A percentile compares a stretch with the other conserved stretches of the same genome.
Evolutionary conservation across 2,113 vertebrate genomes (phyloP).

Genomic region (Cyanoderma ruficeps): DNA sequence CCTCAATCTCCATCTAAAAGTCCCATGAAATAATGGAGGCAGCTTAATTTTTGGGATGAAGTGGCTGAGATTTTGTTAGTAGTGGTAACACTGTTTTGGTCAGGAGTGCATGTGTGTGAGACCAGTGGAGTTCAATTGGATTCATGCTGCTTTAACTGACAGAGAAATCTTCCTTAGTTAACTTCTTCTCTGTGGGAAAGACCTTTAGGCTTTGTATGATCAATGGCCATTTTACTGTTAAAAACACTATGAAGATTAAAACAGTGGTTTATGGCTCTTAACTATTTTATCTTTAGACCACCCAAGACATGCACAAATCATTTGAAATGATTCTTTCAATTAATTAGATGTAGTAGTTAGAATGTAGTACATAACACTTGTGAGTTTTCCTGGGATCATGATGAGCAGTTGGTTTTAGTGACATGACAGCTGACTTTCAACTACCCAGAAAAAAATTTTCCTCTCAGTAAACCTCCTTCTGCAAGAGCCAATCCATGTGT

Average conservation of each 20-base stretch:
- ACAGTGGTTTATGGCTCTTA: neutral
- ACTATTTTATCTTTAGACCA: neutral
- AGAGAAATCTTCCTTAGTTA: constrained; percentile 30
- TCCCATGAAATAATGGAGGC: neutral
- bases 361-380: neutral
- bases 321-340: neutral
- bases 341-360: neutral
- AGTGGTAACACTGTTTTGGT: neutral
- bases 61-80: neutral
- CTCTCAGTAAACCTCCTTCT: neutral
- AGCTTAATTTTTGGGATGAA: neutral
- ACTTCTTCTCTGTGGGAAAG: constrained; percentile 26
- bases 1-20: neutral
- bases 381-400: neutral
- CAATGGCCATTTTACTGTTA: constrained; percentile 18
- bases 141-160: constrained; percentile 43
- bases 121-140: constrained; percentile 15
- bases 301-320: neutral
- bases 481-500: neutral
- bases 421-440: neutral
- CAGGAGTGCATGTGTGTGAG: neutral
- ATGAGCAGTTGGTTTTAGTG: neutral
- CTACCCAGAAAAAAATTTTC: neutral
- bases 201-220: constrained; percentile 19
- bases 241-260: neutral